A percentile compares a stretch with the other conserved stretches of the same genome.
Evolutionary conservation across 2,113 vertebrate species (phyloP).

Genomic region (Abramis brama): DNA sequence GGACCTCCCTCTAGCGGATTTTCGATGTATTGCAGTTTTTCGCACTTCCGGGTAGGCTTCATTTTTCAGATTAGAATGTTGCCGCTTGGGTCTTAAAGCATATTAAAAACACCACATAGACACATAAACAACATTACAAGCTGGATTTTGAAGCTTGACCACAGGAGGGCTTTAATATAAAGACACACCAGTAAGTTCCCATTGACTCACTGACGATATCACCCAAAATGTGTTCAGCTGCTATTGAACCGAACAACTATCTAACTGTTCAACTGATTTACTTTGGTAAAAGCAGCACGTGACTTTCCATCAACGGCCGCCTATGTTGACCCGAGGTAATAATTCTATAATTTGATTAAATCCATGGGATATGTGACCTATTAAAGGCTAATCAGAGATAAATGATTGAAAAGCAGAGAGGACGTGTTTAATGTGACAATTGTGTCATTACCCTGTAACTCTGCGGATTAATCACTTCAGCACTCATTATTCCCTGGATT

Average conservation of each 20-base stretch:
- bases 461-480: constrained; percentile 28
- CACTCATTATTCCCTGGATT: not conserved
- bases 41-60: no score
- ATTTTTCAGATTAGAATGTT: no score
- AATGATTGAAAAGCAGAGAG: constrained; percentile 41
- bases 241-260: not conserved
- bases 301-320: not conserved
- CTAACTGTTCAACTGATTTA: not conserved
- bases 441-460: constrained; percentile 32
- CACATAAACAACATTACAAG: no score
- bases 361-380: constrained; percentile 7
- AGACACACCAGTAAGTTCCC: not conserved
- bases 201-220: not conserved
- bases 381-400: constrained; percentile 50
- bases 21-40: no score
- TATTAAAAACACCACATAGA: no score
- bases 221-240: not conserved
- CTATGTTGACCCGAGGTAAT: not conserved
- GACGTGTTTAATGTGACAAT: not conserved
- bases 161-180: no score
- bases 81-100: no score
- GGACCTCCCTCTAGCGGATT: no score
- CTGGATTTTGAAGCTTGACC: no score
- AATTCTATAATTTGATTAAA: constrained; percentile 45
- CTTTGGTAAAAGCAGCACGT: not conserved